phyloP scores from a whole-genome alignment of 2,797 vertebrate species.

The Tachyglossus aculeatus region DNA sequence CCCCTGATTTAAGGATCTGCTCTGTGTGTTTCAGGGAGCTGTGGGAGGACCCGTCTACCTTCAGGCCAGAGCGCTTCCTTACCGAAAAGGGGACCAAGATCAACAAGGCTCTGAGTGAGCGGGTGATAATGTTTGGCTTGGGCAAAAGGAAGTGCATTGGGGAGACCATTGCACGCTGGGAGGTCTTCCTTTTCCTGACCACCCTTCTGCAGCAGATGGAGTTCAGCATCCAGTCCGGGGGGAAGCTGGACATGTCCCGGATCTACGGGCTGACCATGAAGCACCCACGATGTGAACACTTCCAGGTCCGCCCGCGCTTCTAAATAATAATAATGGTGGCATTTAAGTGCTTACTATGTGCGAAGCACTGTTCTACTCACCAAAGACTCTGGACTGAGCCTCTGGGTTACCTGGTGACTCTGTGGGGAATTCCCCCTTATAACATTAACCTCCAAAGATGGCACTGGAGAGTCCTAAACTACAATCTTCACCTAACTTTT shows the following conservation, averaged over 20 bases:
- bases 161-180: slow-evolving; percentile 84
- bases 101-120: slow-evolving; percentile 78
- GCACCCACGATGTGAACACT: slow-evolving; percentile 78
- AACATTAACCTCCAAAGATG: too few relatives aligned
- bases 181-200: slow-evolving; percentile 90
- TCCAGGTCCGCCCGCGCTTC: slow-evolving; percentile 70
- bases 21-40: too few relatives aligned
- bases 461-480: too few relatives aligned
- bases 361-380: too few relatives aligned
- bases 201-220: slow-evolving; percentile 85
- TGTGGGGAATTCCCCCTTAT: too few relatives aligned
- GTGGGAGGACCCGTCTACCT: slow-evolving; percentile 87
- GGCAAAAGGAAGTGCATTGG: slow-evolving; percentile 90
- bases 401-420: neutral
- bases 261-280: slow-evolving; percentile 91
- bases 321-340: too few relatives aligned
- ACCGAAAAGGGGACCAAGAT: slow-evolving; percentile 67
- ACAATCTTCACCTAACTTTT: too few relatives aligned
- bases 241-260: slow-evolving; percentile 83
- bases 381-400: neutral
- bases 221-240: slow-evolving; percentile 73
- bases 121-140: slow-evolving; percentile 84
- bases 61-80: slow-evolving; percentile 89
- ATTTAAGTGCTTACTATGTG: too few relatives aligned
- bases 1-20: too few relatives aligned